Evolutionary conservation across 2,113 vertebrate species (phyloP), one percentile per base, ranked within the genome.

Genomic region (Pelusios castaneus): DNA sequence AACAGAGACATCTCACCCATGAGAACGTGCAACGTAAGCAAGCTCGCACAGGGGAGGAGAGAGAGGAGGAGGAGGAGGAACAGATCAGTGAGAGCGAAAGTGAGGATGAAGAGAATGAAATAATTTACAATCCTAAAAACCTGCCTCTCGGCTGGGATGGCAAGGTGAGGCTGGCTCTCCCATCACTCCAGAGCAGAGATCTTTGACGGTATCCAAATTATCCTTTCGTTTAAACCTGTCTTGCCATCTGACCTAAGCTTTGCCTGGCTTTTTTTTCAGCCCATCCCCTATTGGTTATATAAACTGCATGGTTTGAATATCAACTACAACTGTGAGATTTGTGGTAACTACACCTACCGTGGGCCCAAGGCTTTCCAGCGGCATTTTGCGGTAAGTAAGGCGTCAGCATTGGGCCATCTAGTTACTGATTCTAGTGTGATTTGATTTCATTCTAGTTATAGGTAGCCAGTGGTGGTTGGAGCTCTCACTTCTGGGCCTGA

Each of bases 321-420:
- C 98, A 99, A 99, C 98, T 99, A 99, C 98, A 99, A 99, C 94
- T 99, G 99, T 98, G 99, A 99, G 98, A 99, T 99, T 45, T 99
- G 99, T 93, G 99, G 99, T 12, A 99, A 99, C 97, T 99, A 99
- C 97, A 99, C 99, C 2, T 99, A 99, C 98, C 97, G 99, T 80
- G 99, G 99, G 45, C 99, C 99, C 89, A 99, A 99, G 93, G 99
- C 99, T 31, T 99, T 99, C 95, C 99, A 99, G 97, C 98, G 99
- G 34, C 99, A 99, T 95, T 99, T 99, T 80, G 99, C 99, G 55
- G 99, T 99, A 91, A 98, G 98, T 93, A 52, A 2, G 0, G 0
- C 1, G 9, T 75, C 17, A 0, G 51, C 86, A 24, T 76, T 41
- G 2, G 25, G 34, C 0, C 43, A 16, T 45, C 73, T n/a, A n/a